Base-by-base conservation (phyloP, 2,888 invertebrate genomes). In the Rosalia funebris region DNA sequence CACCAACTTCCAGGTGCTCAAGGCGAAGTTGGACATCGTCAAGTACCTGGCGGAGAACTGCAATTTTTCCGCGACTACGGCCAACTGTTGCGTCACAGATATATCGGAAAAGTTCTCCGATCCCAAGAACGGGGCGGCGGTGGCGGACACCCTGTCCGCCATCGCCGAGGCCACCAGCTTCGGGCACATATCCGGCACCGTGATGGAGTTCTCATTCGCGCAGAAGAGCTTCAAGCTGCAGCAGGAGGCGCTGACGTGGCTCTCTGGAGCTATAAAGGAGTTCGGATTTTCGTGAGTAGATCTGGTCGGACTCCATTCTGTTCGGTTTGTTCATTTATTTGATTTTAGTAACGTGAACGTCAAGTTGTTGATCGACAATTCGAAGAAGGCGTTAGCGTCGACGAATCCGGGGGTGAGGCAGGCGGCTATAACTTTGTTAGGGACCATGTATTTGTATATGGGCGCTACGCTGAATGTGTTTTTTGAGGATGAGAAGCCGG, bases 221-320 rank as follows among this genome's bases (percentile, higher is more conserved):
- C 94, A 95, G 80, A 95, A 95, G 82, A 96, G 92, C 76, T 96
- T 96, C 0, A 95, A 95, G 81, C 93, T 95, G 36, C 93, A 95
- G 75, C 89, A 92, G 0, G 96, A 96, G 80, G 85, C 92, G 56
- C 84, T 96, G 53, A 85, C 86, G 57, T 96, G 96, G 95, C 84
- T 95, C 62, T 83, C 88, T 0, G 86, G 82, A 36, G 90, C 94
- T 0, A 85, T 96, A 2, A 88, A 88, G 74, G 95, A 96, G 77
- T 96, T 96, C 84, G 96, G 96, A 1, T 90, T 94, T 74, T 84
- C 84, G 90, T 92, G 79, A 87, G 88, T 85, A 52, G 34, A 47
- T 15, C 3, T 25, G 7, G 7, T 25, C 25, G n/a, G n/a, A n/a
- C n/a, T n/a, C n/a, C n/a, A n/a, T 15, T 54, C 55, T 19, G 47